These are phyloP conservation scores for Pocillopora meandrina DNA, from an alignment of 92 coral and sea anemone species.

Conservation along the genomic window DNA sequence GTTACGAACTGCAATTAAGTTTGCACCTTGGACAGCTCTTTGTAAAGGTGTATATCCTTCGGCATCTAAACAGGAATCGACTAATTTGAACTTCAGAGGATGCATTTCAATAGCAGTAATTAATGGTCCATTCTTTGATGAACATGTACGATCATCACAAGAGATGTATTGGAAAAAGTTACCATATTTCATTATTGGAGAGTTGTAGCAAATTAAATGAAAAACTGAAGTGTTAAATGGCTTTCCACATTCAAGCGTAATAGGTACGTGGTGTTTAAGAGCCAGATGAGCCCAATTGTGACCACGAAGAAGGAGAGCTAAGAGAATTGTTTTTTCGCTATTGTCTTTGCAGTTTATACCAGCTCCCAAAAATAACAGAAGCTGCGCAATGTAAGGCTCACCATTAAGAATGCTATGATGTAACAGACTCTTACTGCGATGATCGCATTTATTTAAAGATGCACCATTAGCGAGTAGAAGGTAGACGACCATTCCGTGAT, in stretches of 20 bases:
- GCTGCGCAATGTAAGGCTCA: background rate
- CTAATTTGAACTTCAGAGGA: conserved; percentile 16
- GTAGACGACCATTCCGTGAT: conserved; percentile 11
- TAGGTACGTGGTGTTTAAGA: no score
- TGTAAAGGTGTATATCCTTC: conserved; percentile 62
- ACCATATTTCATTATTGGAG: conserved; percentile 4
- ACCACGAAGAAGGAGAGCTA: conserved; percentile 25
- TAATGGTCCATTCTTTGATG: conserved; percentile 31
- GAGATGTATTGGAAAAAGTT: conserved; percentile 32
- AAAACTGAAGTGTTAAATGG: conserved; percentile 39
- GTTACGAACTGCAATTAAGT: conserved; percentile 44
- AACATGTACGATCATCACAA: background rate
- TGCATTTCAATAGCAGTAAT: conserved; percentile 40
- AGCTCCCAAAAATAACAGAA: conserved; percentile 24
- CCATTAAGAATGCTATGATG: background rate
- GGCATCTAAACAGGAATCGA: conserved; percentile 50
- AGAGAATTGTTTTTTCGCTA: conserved; percentile 16
- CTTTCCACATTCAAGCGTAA: conserved; percentile 56
- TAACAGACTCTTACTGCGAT: background rate
- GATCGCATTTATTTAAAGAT: background rate
- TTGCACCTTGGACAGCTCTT: conserved; percentile 75
- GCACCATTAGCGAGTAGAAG: conserved; percentile 28
- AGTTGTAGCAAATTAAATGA: conserved; percentile 45
- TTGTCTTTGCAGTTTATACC: conserved; percentile 18
- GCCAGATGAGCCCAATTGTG: conserved; percentile 24